Evolutionary conservation across 2,797 vertebrate genomes (phyloP).

Genomic region (Eulemur albifrons): DNA sequence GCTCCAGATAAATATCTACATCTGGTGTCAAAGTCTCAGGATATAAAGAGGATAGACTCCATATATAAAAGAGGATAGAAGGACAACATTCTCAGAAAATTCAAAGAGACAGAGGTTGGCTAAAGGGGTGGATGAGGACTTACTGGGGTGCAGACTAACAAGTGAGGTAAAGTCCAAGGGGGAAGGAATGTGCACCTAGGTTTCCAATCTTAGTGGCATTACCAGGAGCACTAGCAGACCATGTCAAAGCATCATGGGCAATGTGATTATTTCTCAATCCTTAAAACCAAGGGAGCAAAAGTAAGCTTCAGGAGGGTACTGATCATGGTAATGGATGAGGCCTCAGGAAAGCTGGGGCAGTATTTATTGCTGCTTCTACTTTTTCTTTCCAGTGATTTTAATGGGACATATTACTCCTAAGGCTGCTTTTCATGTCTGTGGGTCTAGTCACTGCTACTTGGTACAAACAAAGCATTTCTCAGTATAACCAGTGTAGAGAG

Average conservation of each 20-base stretch:
- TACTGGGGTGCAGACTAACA: background rate
- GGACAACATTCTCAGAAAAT: conserved; percentile 57
- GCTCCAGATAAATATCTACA: conserved; percentile 62
- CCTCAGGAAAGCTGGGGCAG: background rate
- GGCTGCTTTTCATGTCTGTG: conserved; percentile 29
- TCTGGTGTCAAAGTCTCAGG: conserved; percentile 55
- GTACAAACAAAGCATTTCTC: conserved; percentile 34
- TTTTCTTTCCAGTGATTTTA: conserved; percentile 27
- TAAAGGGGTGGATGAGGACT: background rate
- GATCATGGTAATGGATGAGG: background rate
- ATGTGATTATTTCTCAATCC: conserved; percentile 18
- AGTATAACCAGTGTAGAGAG: background rate
- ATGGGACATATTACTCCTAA: background rate
- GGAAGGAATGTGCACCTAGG: conserved; percentile 3
- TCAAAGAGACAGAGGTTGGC: conserved; percentile 44
- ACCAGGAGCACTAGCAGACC: conserved; percentile 6
- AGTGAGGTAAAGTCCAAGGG: conserved; percentile 46
- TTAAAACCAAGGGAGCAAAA: conserved; percentile 1
- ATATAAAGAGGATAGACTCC: conserved; percentile 54
- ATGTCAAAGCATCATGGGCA: background rate
- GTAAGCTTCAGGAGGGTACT: background rate
- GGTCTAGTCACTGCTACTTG: conserved; percentile 33
- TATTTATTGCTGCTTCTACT: conserved; percentile 32
- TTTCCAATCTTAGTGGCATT: background rate
- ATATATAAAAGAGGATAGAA: conserved; percentile 51